Evolutionary conservation across 2,113 vertebrate species (phyloP).

Genomic region (Chaenogobius annularis): DNA sequence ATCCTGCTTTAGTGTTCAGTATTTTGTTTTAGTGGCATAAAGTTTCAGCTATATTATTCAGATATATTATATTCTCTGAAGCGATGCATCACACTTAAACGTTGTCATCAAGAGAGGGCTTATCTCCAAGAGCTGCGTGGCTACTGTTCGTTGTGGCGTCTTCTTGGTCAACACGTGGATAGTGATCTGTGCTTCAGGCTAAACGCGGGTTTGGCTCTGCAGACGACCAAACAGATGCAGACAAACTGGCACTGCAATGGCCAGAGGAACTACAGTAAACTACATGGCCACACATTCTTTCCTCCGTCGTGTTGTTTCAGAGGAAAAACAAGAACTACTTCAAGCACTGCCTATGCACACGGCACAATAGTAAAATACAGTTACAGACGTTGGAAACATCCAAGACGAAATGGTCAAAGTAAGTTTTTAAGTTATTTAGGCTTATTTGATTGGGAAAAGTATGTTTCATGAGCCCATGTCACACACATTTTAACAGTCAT

Average conservation of each 20-base stretch:
- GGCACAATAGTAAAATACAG: background rate
- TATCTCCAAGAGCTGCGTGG: conserved; percentile 35
- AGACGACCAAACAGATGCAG: background rate
- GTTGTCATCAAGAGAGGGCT: background rate
- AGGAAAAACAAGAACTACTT: background rate
- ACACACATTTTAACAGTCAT: too few species aligned
- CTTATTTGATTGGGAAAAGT: too few species aligned
- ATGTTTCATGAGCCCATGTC: too few species aligned
- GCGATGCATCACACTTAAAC: too few species aligned
- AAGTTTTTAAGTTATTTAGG: too few species aligned
- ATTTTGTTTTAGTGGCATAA: background rate
- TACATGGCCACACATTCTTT: background rate
- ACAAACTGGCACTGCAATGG: background rate
- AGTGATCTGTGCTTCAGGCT: conserved; percentile 23
- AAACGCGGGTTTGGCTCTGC: background rate
- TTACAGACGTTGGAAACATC: too few species aligned
- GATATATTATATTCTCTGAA: too few species aligned
- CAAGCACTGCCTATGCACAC: too few species aligned
- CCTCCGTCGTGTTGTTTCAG: background rate
- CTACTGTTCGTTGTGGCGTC: conserved; percentile 24
- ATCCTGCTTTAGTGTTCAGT: background rate
- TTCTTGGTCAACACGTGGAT: conserved; percentile 20
- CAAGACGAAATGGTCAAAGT: too few species aligned
- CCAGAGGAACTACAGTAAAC: background rate
- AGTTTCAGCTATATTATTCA: too few species aligned